Base-by-base conservation (phyloP, 1,140 invertebrate species). In the Leptopilina boulardi region DNA sequence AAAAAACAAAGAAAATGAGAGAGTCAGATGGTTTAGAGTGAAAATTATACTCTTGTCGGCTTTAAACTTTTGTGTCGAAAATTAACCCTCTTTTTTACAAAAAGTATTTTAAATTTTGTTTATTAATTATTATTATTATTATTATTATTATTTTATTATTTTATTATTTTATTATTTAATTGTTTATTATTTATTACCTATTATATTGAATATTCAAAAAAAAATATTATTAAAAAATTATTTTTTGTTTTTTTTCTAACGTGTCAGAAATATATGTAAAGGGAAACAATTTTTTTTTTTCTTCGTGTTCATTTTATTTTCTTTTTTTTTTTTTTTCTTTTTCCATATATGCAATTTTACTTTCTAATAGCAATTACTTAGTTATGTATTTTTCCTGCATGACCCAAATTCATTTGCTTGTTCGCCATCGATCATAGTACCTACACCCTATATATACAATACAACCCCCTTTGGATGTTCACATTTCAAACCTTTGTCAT, bases 341-440 rank as follows among this genome's bases (percentile, higher is more conserved):
- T 11, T 11, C 11, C 11, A 21, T 23, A 30, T n/a, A 26, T 66
- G 59, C 26, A 66, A 66, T 30, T 66, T 66, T 66, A 23, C 59
- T 30, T 66, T 66, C 26, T 30, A 30, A 66, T 66, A 30, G 59
- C 59, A 23, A 66, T 66, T 30, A 66, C 59, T 66, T 66, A 26
- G 59, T 30, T 30, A 66, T 66, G 56, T 66, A 66, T 9, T 30
- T 34, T 66, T 30, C 26, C 23, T 66, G 59, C 59, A 66, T 66
- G 59, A 66, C 59, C 59, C 26, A 66, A 66, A 66, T 66, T 66
- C 59, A 66, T 66, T 66, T 66, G 59, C 26, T 66, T 66, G 59
- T 66, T 66, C 26, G 23, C 11, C 59, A 66, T 66, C 59, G 59
- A 66, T 66, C 59, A 66, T 30, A 66, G 59, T 30, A 66, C 26